Base-by-base conservation (phyloP, 2,113 vertebrate genomes). In the Epinephelus fuscoguttatus region DNA sequence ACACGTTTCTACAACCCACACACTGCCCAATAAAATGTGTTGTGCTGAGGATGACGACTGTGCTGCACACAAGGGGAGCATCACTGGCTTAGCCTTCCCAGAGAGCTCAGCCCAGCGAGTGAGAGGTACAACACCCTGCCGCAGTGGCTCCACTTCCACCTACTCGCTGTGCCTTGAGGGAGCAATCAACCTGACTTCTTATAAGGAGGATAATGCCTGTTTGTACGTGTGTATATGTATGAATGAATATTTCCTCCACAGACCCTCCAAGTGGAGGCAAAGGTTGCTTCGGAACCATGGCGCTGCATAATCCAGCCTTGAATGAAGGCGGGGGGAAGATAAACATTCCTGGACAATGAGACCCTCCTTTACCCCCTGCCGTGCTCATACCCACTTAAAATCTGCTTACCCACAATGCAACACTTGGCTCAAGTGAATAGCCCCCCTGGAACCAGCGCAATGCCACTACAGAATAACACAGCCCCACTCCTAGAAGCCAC, bases 271-370 rank as follows among this genome's bases (percentile, higher is more conserved):
- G 88, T 74, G 66, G 92, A 89, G 88, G 83, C 82, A 89, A 91
- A 93, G 88, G 84, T 91, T 87, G 84, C 80, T 89, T 86, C 75
- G 56, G 90, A 84, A 83, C 82, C 86, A 90, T 91, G 85, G 79
- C 64, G 75, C 90, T 90, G 90, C 87, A 91, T 94, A 94, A 94
- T 92, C 87, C 69, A 9, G 57, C 64, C 67, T 83, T 82, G 87
- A 91, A 88, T 82, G 80, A 90, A 83, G 64, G 86, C 68, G 62
- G 53, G 40, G 73, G 74, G 52, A 30, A 47, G 85, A 88, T 84
- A 86, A 93, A 94, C 89, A 95, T 95, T 95, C 93, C 90, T 76
- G 84, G 88, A 90, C 91, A 91, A 92, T 95, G 92, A 96, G 89
- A 91, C 83, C 78, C 86, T 92, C 80, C 84, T 84, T 89, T 92